Percentiles rank a stretch among this genome's conserved stretches.
These are phyloP conservation scores for Phoebastria nigripes DNA, from an alignment of 2,797 vertebrate species.

Conservation along the genomic window DNA sequence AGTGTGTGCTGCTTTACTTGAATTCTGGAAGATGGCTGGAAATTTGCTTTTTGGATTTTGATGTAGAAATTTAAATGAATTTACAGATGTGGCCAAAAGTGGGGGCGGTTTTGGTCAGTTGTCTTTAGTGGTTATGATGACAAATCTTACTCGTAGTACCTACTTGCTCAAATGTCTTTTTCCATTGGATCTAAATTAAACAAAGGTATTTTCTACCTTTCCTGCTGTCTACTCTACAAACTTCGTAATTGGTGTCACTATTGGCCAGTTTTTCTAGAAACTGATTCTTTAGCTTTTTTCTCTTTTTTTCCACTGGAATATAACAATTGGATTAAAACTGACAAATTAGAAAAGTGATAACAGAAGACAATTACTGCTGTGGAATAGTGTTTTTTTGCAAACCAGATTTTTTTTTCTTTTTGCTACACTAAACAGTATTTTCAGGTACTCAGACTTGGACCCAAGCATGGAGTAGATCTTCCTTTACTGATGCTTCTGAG, in stretches of 20 bases:
- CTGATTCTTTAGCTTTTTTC: neutral
- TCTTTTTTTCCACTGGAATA: neutral
- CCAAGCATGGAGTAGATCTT: neutral
- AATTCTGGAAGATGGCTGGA: neutral
- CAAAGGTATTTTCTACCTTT: neutral
- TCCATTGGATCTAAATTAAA: neutral
- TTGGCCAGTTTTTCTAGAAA: neutral
- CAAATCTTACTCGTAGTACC: neutral
- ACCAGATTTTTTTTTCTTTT: neutral
- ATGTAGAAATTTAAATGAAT: neutral
- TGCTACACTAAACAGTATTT: neutral
- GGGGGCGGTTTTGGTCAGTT: neutral
- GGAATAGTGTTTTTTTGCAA: neutral
- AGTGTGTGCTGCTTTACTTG: neutral
- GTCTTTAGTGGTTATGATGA: neutral
- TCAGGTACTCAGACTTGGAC: neutral
- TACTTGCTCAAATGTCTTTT: neutral
- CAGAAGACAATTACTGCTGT: neutral
- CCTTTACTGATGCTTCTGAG: neutral
- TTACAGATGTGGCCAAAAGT: neutral
- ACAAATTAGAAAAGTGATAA: neutral
- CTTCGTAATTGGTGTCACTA: neutral
- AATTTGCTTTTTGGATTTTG: neutral
- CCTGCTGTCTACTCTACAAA: neutral
- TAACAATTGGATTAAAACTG: neutral